phyloP scores from a whole-genome alignment of 2,797 vertebrate species.

The Silurus lanzhouensis region DNA sequence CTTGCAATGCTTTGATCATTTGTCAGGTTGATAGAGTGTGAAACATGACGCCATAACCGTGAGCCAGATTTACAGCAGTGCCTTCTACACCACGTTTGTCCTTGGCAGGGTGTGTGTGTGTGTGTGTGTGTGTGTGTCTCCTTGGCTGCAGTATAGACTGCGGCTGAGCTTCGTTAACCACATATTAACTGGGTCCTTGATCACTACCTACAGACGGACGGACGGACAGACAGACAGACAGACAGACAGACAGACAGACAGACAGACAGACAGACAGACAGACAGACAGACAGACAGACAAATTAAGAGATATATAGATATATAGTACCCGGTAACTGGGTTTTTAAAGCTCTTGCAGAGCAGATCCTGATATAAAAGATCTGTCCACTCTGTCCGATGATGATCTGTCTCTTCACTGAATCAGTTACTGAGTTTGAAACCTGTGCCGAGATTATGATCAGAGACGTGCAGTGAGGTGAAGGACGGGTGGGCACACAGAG shows the following conservation, averaged over 20 bases:
- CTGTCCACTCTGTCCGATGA: too few relatives aligned
- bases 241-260: slow-evolving; percentile 26
- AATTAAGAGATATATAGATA: too few relatives aligned
- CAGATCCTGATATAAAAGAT: too few relatives aligned
- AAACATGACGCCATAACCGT: slow-evolving; percentile 45
- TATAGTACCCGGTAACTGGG: too few relatives aligned
- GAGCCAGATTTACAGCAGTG: slow-evolving; percentile 39
- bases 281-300: background rate
- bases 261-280: background rate
- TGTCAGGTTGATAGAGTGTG: slow-evolving; percentile 47
- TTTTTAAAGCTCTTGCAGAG: too few relatives aligned
- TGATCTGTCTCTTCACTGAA: too few relatives aligned
- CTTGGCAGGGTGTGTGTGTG: slow-evolving; percentile 28
- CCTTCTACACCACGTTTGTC: slow-evolving; percentile 27
- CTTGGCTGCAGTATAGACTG: slow-evolving; percentile 18
- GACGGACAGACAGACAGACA: background rate
- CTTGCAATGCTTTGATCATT: background rate
- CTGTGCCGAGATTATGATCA: too few relatives aligned
- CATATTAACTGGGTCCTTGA: slow-evolving; percentile 40
- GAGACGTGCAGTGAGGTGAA: too few relatives aligned
- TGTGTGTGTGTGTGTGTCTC: slow-evolving; percentile 16
- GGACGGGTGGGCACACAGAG: too few relatives aligned
- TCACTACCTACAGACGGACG: slow-evolving; percentile 31
- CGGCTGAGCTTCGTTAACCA: slow-evolving; percentile 28
- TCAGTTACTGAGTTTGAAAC: too few relatives aligned